Percentiles rank a stretch among this genome's conserved stretches.
These are phyloP conservation scores for Campylorhamphus procurvoides DNA, from an alignment of 2,113 vertebrate genomes.

Conservation along the genomic window DNA sequence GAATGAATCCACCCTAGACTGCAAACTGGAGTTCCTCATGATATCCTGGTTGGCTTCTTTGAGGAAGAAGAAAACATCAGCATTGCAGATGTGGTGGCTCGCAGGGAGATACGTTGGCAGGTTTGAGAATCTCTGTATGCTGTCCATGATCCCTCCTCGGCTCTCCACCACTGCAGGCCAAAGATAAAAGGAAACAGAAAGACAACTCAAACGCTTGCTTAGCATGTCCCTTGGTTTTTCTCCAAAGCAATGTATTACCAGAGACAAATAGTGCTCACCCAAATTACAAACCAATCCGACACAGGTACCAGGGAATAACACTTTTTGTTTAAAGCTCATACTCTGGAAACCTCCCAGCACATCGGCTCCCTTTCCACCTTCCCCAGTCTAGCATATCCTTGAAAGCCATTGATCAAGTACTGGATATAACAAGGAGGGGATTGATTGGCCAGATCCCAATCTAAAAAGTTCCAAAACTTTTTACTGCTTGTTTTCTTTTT, in stretches of 20 bases:
- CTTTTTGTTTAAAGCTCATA: neutral
- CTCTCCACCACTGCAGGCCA: constrained; percentile 75
- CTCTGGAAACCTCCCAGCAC: neutral
- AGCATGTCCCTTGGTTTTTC: neutral
- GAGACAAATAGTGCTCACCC: neutral
- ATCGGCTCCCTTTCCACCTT: neutral
- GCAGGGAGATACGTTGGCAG: constrained; percentile 88
- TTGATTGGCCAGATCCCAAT: neutral
- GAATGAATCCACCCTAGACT: constrained; percentile 85
- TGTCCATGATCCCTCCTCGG: constrained; percentile 73
- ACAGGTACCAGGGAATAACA: neutral
- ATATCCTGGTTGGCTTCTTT: constrained; percentile 92
- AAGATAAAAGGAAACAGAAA: constrained; percentile 26
- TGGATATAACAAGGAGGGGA: neutral
- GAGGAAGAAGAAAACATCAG: constrained; percentile 88
- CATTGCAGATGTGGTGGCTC: constrained; percentile 77
- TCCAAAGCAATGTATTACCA: neutral
- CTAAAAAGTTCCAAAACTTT: neutral
- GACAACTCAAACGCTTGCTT: constrained; percentile 14
- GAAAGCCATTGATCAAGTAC: neutral
- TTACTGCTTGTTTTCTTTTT: neutral
- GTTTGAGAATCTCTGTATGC: constrained; percentile 83
- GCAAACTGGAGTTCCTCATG: constrained; percentile 91
- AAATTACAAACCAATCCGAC: neutral
- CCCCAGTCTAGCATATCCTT: neutral